Percentiles rank a stretch among this genome's conserved stretches.
Conservation (phyloP, 2,888 invertebrate genomes). For the Diploptera punctata region DNA sequence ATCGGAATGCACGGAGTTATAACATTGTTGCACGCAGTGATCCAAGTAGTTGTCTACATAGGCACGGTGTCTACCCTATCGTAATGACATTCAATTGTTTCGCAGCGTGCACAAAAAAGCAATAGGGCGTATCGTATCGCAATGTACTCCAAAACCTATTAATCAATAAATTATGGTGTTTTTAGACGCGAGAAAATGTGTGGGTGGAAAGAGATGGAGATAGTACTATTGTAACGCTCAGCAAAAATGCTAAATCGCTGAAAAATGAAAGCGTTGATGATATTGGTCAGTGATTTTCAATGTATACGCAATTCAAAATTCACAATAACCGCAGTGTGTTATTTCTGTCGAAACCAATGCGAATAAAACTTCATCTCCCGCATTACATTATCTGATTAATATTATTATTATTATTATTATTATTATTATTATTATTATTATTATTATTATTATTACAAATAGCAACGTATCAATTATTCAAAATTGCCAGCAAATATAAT, state of each 20-base stretch:
- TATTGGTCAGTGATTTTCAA: slow-evolving; percentile 24
- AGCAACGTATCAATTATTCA: no score
- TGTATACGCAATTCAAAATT: slow-evolving; percentile 15
- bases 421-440: no score
- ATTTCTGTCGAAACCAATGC: no score
- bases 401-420: no score
- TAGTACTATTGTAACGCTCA: slow-evolving; percentile 15
- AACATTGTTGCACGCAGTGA: not conserved
- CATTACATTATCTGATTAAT: no score
- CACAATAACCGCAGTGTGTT: not conserved
- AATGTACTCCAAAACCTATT: slow-evolving; percentile 22
- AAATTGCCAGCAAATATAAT: no score
- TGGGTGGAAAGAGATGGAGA: not conserved
- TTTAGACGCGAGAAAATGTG: slow-evolving; percentile 19
- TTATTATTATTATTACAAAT: no score
- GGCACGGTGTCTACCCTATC: slow-evolving; percentile 30
- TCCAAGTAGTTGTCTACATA: not conserved
- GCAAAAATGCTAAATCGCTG: slow-evolving; percentile 30
- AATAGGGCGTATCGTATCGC: slow-evolving; percentile 35
- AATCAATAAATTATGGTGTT: slow-evolving; percentile 36
- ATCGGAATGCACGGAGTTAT: not conserved
- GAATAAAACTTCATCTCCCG: no score
- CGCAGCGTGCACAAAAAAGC: slow-evolving; percentile 36
- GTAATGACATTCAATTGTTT: slow-evolving; percentile 36
- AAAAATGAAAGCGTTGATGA: slow-evolving; percentile 28